Conservation (phyloP, 2,888 invertebrate genomes). For the Melanargia galathea region DNA sequence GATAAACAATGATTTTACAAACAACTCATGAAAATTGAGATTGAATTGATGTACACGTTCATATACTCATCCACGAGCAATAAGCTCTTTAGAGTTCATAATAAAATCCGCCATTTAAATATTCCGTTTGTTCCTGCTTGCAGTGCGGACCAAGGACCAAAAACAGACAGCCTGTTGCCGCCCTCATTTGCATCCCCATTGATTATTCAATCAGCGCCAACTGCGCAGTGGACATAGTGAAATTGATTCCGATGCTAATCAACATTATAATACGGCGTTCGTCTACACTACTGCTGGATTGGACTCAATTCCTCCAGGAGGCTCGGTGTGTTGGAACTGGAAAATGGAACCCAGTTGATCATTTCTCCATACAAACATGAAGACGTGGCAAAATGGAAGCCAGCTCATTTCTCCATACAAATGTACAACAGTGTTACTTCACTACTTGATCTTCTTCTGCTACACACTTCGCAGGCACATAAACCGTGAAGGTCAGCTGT, state of each 20-base stretch:
- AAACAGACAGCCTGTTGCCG: constrained; percentile 68
- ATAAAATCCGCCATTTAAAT: constrained; percentile 36
- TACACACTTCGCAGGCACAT: too few species aligned
- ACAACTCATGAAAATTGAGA: too few species aligned
- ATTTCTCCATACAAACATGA: too few species aligned
- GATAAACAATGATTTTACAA: too few species aligned
- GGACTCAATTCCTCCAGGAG: neutral
- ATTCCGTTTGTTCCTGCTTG: constrained; percentile 43
- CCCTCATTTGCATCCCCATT: constrained; percentile 74
- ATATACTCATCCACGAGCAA: constrained; percentile 7
- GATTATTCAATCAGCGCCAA: constrained; percentile 73
- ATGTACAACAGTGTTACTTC: too few species aligned
- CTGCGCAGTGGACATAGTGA: constrained; percentile 55
- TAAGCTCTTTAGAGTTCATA: constrained; percentile 26
- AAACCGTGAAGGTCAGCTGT: too few species aligned
- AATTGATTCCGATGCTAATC: constrained; percentile 74
- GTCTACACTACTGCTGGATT: constrained; percentile 8
- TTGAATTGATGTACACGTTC: too few species aligned
- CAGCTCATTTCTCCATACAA: too few species aligned
- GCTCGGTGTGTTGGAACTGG: too few species aligned
- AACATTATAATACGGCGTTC: constrained; percentile 55
- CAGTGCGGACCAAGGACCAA: constrained; percentile 42
- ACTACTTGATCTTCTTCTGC: too few species aligned
- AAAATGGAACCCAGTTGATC: too few species aligned
- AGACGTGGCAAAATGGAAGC: too few species aligned